phyloP scores from a whole-genome alignment of 2,888 invertebrate species.

The Melieria picta region DNA sequence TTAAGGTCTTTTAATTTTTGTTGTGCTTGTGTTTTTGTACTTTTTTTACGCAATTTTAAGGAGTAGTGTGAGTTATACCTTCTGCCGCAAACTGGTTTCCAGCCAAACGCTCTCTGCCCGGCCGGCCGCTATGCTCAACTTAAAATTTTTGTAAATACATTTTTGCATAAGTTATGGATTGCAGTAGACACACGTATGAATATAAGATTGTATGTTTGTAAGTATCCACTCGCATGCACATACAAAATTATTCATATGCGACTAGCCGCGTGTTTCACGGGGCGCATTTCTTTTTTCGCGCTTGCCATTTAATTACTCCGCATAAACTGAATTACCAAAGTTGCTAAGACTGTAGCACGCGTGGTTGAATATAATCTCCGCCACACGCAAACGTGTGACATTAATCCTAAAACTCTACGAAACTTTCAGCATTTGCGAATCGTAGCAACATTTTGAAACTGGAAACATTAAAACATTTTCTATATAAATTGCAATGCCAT shows the following conservation, averaged over 20 bases:
- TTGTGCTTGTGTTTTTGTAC: slow-evolving; percentile 12
- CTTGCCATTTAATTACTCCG: no score
- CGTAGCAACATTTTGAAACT: no score
- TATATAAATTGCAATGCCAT: no score
- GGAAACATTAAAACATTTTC: no score
- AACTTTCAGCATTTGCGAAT: no score
- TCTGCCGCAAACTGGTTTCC: background rate
- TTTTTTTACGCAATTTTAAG: slow-evolving; percentile 23
- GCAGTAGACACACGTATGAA: slow-evolving; percentile 1
- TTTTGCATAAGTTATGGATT: slow-evolving; percentile 16
- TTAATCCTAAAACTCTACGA: no score
- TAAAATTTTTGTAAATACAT: background rate
- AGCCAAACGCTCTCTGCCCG: background rate
- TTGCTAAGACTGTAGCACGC: no score
- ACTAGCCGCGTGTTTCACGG: no score
- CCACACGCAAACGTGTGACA: no score
- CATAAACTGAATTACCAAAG: no score
- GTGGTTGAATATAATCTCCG: no score
- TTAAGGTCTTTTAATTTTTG: slow-evolving; percentile 5
- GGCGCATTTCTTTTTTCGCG: no score
- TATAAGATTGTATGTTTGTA: slow-evolving; percentile 5
- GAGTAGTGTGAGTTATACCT: background rate
- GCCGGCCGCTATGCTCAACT: background rate
- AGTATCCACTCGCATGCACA: background rate
- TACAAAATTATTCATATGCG: background rate